A percentile compares a stretch with the other conserved stretches of the same genome.
Evolutionary conservation across 2,113 vertebrate species (phyloP).

Genomic region (Percina caprodes): DNA sequence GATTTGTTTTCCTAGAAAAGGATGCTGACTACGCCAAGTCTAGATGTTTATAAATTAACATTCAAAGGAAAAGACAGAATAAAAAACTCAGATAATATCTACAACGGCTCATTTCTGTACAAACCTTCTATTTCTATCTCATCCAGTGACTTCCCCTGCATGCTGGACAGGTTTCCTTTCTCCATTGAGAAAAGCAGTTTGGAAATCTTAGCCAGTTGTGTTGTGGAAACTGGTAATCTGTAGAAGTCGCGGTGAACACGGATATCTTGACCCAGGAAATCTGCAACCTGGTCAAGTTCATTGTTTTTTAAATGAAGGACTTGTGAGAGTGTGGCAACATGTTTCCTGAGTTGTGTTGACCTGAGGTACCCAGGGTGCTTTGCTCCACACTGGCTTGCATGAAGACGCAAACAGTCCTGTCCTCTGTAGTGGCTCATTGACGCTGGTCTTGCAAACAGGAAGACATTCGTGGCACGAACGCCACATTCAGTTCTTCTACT

Average conservation of each 20-base stretch:
- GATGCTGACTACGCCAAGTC: too few species aligned
- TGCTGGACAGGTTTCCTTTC: constrained; percentile 12
- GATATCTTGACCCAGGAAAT: constrained; percentile 33
- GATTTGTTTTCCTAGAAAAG: too few species aligned
- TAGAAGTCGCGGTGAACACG: constrained; percentile 8
- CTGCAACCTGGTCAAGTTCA: constrained; percentile 36
- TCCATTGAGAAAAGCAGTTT: constrained; percentile 32
- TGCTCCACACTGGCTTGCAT: constrained; percentile 40
- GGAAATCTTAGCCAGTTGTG: constrained; percentile 30
- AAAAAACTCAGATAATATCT: too few species aligned
- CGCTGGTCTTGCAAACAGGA: constrained; percentile 54
- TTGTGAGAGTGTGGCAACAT: constrained; percentile 19
- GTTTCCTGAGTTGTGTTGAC: constrained; percentile 3
- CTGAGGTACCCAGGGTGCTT: constrained; percentile 30
- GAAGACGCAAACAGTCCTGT: constrained; percentile 18
- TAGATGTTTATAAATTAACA: too few species aligned
- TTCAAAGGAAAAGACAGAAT: too few species aligned
- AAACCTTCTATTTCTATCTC: constrained; percentile 34
- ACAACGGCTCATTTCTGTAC: neutral
- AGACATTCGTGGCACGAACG: constrained; percentile 17
- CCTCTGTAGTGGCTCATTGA: constrained; percentile 41
- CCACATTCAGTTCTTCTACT: constrained; percentile 33
- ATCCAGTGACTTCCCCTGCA: constrained; percentile 28
- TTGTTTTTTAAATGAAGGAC: constrained; percentile 34
- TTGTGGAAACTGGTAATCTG: constrained; percentile 19